Conservation (phyloP, 2,888 invertebrate species). For the Rhagophthalmus giganteus region DNA sequence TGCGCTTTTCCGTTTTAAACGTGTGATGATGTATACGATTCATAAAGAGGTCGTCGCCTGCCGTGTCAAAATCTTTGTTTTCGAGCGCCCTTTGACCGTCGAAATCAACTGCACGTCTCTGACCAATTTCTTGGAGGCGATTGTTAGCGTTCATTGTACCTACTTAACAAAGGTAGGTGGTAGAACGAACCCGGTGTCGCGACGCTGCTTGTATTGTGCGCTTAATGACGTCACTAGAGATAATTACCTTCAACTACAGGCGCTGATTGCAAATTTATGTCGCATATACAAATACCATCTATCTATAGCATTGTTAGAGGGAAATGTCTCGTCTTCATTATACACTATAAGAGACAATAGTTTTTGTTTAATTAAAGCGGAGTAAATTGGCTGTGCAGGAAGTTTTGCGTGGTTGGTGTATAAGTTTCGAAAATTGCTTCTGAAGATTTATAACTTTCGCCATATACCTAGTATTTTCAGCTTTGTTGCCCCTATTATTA, state of each 20-base stretch:
- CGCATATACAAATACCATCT: slow-evolving; percentile 33
- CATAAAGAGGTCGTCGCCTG: slow-evolving; percentile 12
- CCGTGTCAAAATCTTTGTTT: slow-evolving; percentile 17
- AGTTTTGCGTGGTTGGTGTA: neutral
- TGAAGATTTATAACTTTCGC: no score
- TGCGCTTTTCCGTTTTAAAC: neutral
- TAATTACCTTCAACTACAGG: slow-evolving; percentile 40
- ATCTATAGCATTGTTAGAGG: slow-evolving; percentile 22
- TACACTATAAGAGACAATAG: slow-evolving; percentile 25
- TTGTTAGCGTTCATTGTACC: slow-evolving; percentile 26
- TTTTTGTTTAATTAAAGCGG: slow-evolving; percentile 29
- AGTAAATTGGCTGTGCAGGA: slow-evolving; percentile 25
- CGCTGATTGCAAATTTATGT: slow-evolving; percentile 38
- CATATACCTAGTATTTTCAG: no score
- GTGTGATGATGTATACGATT: no score
- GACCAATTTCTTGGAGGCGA: slow-evolving; percentile 18
- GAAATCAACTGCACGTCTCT: slow-evolving; percentile 23
- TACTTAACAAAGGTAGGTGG: slow-evolving; percentile 24
- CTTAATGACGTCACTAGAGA: slow-evolving; percentile 36
- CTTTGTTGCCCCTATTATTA: no score
- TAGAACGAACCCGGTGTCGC: slow-evolving; percentile 18
- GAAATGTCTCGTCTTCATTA: slow-evolving; percentile 29
- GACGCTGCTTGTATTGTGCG: slow-evolving; percentile 25
- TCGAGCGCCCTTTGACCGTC: slow-evolving; percentile 18
- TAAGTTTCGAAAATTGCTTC: no score